Conservation (phyloP, 1,140 invertebrate genomes). For the Cylas formicarius region DNA sequence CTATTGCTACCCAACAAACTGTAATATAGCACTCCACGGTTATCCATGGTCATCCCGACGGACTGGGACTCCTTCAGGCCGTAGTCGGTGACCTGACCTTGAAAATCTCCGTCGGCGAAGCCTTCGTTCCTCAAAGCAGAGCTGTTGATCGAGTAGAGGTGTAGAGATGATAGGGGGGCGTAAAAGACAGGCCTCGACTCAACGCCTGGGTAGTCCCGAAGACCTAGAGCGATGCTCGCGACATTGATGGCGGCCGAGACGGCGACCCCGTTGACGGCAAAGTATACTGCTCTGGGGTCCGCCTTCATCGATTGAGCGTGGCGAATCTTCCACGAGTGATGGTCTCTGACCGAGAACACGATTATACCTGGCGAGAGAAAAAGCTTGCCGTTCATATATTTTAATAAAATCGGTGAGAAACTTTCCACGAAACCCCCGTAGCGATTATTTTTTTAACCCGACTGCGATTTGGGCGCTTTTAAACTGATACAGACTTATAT, state of each 20-base stretch:
- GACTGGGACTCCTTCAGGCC: slow-evolving; percentile 58
- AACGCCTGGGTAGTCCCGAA: slow-evolving; percentile 32
- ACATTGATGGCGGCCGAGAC: slow-evolving; percentile 51
- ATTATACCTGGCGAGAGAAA: slow-evolving; percentile 52
- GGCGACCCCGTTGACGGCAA: slow-evolving; percentile 51
- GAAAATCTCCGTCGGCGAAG: slow-evolving; percentile 27
- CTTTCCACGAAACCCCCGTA: no score
- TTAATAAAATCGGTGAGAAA: no score
- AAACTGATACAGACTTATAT: no score
- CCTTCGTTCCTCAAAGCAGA: slow-evolving; percentile 49
- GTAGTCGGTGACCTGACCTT: slow-evolving; percentile 45
- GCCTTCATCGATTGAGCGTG: slow-evolving; percentile 55
- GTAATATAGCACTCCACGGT: slow-evolving; percentile 57
- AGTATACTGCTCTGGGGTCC: slow-evolving; percentile 46
- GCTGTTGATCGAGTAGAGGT: slow-evolving; percentile 55
- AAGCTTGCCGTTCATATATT: no score
- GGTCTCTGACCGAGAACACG: slow-evolving; percentile 54
- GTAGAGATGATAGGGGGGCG: slow-evolving; percentile 56
- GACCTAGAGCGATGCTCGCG: slow-evolving; percentile 61
- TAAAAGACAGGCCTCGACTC: slow-evolving; percentile 55
- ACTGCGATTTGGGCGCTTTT: no score
- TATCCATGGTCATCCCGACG: slow-evolving; percentile 65
- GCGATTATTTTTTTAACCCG: no score
- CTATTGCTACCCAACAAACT: slow-evolving; percentile 57
- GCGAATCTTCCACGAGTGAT: slow-evolving; percentile 60